A percentile compares a stretch with the other conserved stretches of the same genome.
Conservation (phyloP, 2,888 invertebrate species). For the Syritta pipiens region DNA sequence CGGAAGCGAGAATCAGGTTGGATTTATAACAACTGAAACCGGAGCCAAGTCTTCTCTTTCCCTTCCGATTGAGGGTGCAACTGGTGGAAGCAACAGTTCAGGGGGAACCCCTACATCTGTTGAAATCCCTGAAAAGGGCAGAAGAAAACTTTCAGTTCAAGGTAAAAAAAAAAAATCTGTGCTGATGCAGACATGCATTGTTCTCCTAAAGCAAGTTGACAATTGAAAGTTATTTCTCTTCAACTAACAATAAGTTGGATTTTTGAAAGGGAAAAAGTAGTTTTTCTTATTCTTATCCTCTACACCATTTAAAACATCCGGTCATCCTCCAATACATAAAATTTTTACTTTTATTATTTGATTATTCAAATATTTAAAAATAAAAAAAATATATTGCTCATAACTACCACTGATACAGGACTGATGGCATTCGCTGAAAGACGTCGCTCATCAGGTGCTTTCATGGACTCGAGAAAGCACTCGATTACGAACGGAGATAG, state of each 20-base stretch:
- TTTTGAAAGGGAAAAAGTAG: no score
- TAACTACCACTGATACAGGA: no score
- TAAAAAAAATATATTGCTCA: no score
- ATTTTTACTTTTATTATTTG: no score
- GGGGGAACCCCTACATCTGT: slow-evolving; percentile 72
- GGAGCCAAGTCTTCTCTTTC: slow-evolving; percentile 75
- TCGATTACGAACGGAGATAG: slow-evolving; percentile 79
- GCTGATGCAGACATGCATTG: no score
- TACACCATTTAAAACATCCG: no score
- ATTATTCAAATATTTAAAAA: no score
- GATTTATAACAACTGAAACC: slow-evolving; percentile 4
- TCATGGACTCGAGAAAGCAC: slow-evolving; percentile 77
- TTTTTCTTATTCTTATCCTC: no score
- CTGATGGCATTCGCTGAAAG: slow-evolving; percentile 79
- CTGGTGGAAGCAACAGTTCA: slow-evolving; percentile 73
- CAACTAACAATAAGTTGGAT: no score
- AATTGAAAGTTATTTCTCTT: no score
- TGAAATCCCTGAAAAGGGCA: slow-evolving; percentile 75
- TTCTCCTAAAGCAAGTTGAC: no score
- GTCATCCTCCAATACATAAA: no score
- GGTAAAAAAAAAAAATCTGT: slow-evolving; percentile 70
- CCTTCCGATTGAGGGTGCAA: slow-evolving; percentile 73
- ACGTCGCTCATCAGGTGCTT: slow-evolving; percentile 78
- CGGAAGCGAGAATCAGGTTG: slow-evolving; percentile 6
- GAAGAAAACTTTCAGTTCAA: slow-evolving; percentile 78